Conservation (phyloP, 2,888 invertebrate genomes). For the Andrena flavipes region DNA sequence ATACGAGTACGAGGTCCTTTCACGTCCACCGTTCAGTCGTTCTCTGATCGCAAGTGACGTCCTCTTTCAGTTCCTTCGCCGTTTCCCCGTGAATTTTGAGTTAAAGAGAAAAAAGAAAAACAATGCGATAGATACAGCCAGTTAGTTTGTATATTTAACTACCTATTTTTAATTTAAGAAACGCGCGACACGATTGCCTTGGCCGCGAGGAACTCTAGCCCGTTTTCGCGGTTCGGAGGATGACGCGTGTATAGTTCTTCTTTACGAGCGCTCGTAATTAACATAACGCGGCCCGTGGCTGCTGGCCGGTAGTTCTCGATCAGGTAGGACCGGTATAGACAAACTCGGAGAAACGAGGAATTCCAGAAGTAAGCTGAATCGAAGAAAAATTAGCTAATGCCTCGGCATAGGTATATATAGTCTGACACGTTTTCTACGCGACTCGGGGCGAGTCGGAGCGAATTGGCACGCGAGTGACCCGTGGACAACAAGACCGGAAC, state of each 20-base stretch:
- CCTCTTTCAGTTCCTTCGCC: too few species aligned
- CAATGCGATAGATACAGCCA: too few species aligned
- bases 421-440: neutral
- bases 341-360: neutral
- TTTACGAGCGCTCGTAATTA: slow-evolving; percentile 53
- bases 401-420: too few species aligned
- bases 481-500: slow-evolving; percentile 17
- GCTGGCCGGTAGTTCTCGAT: slow-evolving; percentile 1
- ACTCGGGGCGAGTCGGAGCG: slow-evolving; percentile 5
- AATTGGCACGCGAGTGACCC: slow-evolving; percentile 18
- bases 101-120: too few species aligned
- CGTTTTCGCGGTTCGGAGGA: slow-evolving; percentile 6
- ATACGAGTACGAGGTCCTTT: slow-evolving; percentile 21
- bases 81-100: too few species aligned
- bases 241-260: slow-evolving; percentile 20
- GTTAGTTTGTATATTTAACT: too few species aligned
- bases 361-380: neutral
- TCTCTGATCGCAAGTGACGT: neutral
- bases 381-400: neutral
- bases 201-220: slow-evolving; percentile 62
- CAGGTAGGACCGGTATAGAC: slow-evolving; percentile 5
- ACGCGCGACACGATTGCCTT: slow-evolving; percentile 68
- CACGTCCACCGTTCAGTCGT: neutral
- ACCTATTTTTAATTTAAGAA: slow-evolving; percentile 15
- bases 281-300: slow-evolving; percentile 45